Evolutionary conservation across 2,797 vertebrate species (phyloP).

Genomic region (Coregonus sp.): DNA sequence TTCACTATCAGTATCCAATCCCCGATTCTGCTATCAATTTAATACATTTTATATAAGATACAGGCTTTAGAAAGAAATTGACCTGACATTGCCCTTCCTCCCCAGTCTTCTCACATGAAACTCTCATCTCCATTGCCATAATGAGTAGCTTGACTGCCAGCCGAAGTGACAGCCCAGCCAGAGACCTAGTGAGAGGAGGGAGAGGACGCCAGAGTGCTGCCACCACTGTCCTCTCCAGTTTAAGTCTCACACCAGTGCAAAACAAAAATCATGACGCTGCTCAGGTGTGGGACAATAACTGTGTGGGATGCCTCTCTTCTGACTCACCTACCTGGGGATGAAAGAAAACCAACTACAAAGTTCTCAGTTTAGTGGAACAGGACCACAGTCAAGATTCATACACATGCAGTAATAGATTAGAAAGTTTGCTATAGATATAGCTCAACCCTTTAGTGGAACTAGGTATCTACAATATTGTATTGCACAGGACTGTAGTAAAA

Average conservation of each 20-base stretch:
- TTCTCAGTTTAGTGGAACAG: not conserved
- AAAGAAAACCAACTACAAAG: not conserved
- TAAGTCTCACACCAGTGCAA: constrained; percentile 90
- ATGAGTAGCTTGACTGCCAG: constrained; percentile 16
- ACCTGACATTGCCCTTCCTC: not conserved
- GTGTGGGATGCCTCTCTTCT: constrained; percentile 66
- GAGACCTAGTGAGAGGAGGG: constrained; percentile 27
- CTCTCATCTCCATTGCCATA: not conserved
- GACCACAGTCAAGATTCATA: not conserved
- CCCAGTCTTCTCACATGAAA: not conserved
- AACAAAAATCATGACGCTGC: constrained; percentile 83
- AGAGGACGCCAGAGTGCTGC: constrained; percentile 31
- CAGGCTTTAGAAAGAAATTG: too few relatives aligned
- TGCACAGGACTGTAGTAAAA: not conserved
- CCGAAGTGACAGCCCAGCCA: constrained; percentile 19
- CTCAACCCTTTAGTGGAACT: not conserved
- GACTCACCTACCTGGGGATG: not conserved
- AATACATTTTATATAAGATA: too few relatives aligned
- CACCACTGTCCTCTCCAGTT: constrained; percentile 72
- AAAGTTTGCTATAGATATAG: not conserved
- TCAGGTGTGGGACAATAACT: constrained; percentile 85
- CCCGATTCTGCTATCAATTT: too few relatives aligned
- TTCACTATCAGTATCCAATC: too few relatives aligned
- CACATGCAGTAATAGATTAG: not conserved
- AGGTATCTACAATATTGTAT: not conserved